phyloP scores from a whole-genome alignment of 2,113 vertebrate species.

The Oreochromis spilurus region DNA sequence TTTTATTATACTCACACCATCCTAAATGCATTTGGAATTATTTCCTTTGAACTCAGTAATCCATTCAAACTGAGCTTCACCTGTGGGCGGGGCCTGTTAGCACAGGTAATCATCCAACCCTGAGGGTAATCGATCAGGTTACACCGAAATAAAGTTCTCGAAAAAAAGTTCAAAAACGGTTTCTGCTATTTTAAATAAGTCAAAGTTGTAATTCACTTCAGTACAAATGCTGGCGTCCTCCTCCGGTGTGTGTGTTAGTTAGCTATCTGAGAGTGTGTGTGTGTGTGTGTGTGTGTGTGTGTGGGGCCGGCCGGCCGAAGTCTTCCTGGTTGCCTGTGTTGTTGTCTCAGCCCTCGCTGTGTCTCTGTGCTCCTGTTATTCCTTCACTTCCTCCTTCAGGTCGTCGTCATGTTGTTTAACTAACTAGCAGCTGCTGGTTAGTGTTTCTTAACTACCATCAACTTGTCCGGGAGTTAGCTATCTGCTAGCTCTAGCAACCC shows the following conservation, averaged over 20 bases:
- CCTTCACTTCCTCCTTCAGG: background rate
- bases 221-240: background rate
- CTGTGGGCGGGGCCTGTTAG: background rate
- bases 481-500: background rate
- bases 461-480: background rate
- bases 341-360: background rate
- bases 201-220: background rate
- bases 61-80: background rate
- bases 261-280: background rate
- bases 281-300: no score
- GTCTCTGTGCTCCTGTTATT: background rate
- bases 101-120: background rate
- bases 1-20: background rate
- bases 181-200: background rate
- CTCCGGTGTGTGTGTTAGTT: background rate
- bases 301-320: background rate
- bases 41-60: background rate
- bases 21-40: background rate
- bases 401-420: background rate
- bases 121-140: background rate
- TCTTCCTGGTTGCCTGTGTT: slow-evolving; percentile 1
- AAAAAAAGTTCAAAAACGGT: background rate
- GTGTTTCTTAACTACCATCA: background rate
- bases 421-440: background rate
- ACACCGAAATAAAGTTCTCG: background rate